Base-by-base conservation (phyloP, 2,797 vertebrate genomes). In the Paramormyrops hopkinsi region DNA sequence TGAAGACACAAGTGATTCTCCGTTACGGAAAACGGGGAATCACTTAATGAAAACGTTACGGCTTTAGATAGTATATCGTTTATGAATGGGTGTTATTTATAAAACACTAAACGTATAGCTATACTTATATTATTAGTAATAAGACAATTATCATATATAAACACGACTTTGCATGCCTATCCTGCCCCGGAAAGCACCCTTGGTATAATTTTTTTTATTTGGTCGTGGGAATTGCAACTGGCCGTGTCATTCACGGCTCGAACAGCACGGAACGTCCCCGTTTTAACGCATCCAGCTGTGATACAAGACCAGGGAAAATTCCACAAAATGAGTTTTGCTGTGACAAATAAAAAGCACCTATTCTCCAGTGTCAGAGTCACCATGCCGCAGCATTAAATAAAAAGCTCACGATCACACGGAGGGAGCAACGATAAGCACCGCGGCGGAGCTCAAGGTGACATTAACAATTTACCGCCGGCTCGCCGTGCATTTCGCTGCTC, bases 401-500 rank as follows among this genome's bases (percentile, higher is more conserved):
- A n/a, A 82, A 22, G 37, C 76, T 82, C 12, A 19, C 19, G 37
- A n/a, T 46, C 41, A 44, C 54, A 59, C 19, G 19, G n/a, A 46
- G 7, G 33, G 9, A 65, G 62, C 25, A 11, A 25, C 62, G 22
- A 29, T 29, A 29, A 65, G 62, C 62, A 29, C 62, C 62, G 29
- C 65, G 29, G 29, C 33, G 7, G 87, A 56, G 94, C 89, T 94
- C 96, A 96, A 96, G 95, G 96, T 96, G 95, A 96, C 95, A 94
- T 96, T 95, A 94, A 94, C 94, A 73, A 85, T 46, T 29, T n/a
- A 89, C 51, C 56, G 65, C 17, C 41, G 25, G 79, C 82, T 48
- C 41, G 37, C 4, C 51, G 9, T 79, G 69, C 4, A 48, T 69
- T 50, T 12, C 25, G 44, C 54, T 41, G 37, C 53, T 59, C n/a